Evolutionary conservation across 2,113 vertebrate species (phyloP), one percentile per base, ranked within the genome.

Genomic region (Maccullochella peelii): DNA sequence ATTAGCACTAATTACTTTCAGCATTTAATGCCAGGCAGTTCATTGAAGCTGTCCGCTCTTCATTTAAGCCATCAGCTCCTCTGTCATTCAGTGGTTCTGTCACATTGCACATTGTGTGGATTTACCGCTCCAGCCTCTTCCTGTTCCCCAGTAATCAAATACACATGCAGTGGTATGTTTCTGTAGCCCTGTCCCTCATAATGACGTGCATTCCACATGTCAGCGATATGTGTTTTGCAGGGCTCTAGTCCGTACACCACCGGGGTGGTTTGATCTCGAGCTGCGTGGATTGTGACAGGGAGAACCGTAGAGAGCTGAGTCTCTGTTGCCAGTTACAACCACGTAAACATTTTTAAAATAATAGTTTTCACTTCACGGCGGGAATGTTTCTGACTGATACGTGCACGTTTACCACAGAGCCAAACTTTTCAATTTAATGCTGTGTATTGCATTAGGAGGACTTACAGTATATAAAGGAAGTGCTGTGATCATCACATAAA

Each of bases 1-100:
- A 91, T 90, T 86, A 79, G 69, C 1, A 5, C 82, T 88, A 88
- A 91, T 85, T 85, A 84, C 65, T 61, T 68, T 71, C 77, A 83
- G 70, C 78, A 72, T 80, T 86, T 79, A 86, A 85, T 86, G 84
- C 73, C 73, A 82, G 23, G 78, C 68, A 71, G 67, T 78, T 79
- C 80, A 79, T 38, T 62, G 63, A 75, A 71, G 83, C 79, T 86
- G 86, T 88, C 81, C 82, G 79, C 75, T 74, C 77, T 77, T 88
- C 77, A 79, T 84, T 84, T 86, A 86, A 77, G 79, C 36, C 72
- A 77, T 77, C 67, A 84, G 30, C 76, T 50, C 12, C 42, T 78
- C 61, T 15, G 68, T 75, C 85, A 71, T 63, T 80, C 67, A 67
- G 71, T 57, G 42, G 44, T 68, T 86, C 66, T 66, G 62, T 74